phyloP scores from a whole-genome alignment of 2,797 vertebrate species.

The Onychomys leucogaster region DNA sequence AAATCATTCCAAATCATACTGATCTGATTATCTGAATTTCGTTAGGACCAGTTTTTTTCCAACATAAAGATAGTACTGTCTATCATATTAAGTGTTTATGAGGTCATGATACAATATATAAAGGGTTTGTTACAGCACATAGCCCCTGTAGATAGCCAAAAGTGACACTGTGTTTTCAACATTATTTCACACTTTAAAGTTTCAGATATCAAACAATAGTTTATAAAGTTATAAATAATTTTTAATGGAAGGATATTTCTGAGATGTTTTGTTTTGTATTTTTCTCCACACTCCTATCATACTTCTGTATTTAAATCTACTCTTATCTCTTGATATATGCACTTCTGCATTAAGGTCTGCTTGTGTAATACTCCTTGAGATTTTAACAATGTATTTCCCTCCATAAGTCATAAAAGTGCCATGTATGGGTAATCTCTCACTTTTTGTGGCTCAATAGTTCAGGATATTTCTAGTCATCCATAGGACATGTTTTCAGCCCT shows the following conservation, averaged over 20 bases:
- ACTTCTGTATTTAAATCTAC: neutral
- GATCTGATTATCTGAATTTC: neutral
- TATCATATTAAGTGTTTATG: neutral
- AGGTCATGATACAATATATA: neutral
- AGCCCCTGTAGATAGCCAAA: neutral
- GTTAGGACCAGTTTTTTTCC: neutral
- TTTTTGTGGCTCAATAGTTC: neutral
- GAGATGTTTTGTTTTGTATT: neutral
- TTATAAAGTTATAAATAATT: neutral
- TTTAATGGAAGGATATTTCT: neutral
- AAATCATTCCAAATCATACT: neutral
- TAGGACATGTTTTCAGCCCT: neutral
- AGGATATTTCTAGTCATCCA: neutral
- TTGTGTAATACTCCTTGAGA: neutral
- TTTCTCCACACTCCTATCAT: neutral
- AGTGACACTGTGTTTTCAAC: neutral
- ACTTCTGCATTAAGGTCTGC: neutral
- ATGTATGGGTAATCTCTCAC: neutral
- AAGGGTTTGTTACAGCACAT: neutral
- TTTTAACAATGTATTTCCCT: neutral
- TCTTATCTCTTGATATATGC: neutral
- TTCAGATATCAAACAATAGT: neutral
- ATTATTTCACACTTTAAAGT: neutral
- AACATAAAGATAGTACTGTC: neutral
- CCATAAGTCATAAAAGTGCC: neutral